Evolutionary conservation across 2,797 vertebrate species (phyloP), one percentile per base, ranked within the genome.

Genomic region (Argya squamiceps): DNA sequence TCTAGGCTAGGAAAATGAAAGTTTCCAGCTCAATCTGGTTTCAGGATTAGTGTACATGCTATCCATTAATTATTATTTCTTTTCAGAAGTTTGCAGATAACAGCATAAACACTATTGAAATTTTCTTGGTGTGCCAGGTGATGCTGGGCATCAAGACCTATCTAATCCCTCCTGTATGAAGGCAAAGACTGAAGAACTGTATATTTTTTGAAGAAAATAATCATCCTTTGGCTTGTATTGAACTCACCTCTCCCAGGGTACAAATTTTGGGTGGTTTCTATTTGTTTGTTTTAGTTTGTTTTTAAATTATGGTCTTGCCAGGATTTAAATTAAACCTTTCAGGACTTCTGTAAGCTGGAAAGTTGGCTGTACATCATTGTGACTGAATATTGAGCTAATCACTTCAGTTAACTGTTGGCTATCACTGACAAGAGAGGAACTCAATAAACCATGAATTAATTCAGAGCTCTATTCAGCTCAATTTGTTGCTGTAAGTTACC

Each of bases 401-500:
- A 81, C 91, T 95, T 78, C 82, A 74, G 91, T 94, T 94, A 95
- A 92, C 90, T 91, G 92, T 95, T 74, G 88, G 87, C 93, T 96
- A 93, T 91, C 81, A 36, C 74, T 88, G 93, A 93, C 88, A 70
- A 91, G 85, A 85, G 80, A 49, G 75, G 52, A 94, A 94, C 95
- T 97, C 93, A 96, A 97, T 96, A 96, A 94, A 91, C 92, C 71
- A 71, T 83, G 95, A 96, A 94, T 96, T 95, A 96, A 92, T 97
- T 95, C 88, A 89, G 83, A 94, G 85, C 69, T 93, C 97, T 97
- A 98, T 98, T 98, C 97, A 97, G 98, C 97, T 98, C 98, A 98
- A 98, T 98, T 98, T 98, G 98, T 98, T 98, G 98, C 98, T 98
- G 97, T 98, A 98, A 98, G 98, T 98, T 98, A 98, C 98, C 98